These are phyloP conservation scores for Drosophila diplacantha DNA, from an alignment of 2,888 invertebrate genomes.

Conservation along the genomic window DNA sequence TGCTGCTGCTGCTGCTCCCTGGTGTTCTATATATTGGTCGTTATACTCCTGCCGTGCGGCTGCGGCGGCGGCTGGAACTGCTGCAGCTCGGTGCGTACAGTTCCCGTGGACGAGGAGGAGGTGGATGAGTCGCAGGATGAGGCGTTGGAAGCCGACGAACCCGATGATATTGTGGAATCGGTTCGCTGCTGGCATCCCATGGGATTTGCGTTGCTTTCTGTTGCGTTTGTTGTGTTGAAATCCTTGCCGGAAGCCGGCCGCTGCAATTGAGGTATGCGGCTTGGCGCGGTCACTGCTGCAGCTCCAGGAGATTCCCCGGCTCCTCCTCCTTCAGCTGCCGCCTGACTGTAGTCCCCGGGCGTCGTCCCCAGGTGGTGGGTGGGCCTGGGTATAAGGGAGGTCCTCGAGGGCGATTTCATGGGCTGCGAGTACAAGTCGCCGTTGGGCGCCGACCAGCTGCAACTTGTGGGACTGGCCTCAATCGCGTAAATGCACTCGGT, in stretches of 20 bases:
- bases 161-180: constrained; percentile 58
- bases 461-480: constrained; percentile 43
- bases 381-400: constrained; percentile 64
- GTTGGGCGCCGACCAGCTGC: constrained; percentile 61
- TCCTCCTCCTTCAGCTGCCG: background rate
- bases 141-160: constrained; percentile 49
- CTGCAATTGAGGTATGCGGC: constrained; percentile 71
- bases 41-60: constrained; percentile 52
- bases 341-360: constrained; percentile 17
- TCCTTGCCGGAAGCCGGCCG: constrained; percentile 56
- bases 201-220: constrained; percentile 16
- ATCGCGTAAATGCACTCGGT: constrained; percentile 74
- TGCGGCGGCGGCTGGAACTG: constrained; percentile 56
- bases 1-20: constrained; percentile 6
- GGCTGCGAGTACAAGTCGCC: constrained; percentile 71
- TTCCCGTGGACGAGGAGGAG: constrained; percentile 75
- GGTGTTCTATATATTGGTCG: constrained; percentile 58
- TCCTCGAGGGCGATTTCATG: constrained; percentile 59
- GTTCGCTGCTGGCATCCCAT: constrained; percentile 46
- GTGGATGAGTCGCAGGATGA: constrained; percentile 47
- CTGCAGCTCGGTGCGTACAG: constrained; percentile 77
- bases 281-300: constrained; percentile 18
- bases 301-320: constrained; percentile 14
- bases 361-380: constrained; percentile 41
- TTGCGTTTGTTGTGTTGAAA: constrained; percentile 26